Base-by-base conservation (phyloP, 2,888 invertebrate genomes). In the Caenorhabditis angaria region DNA sequence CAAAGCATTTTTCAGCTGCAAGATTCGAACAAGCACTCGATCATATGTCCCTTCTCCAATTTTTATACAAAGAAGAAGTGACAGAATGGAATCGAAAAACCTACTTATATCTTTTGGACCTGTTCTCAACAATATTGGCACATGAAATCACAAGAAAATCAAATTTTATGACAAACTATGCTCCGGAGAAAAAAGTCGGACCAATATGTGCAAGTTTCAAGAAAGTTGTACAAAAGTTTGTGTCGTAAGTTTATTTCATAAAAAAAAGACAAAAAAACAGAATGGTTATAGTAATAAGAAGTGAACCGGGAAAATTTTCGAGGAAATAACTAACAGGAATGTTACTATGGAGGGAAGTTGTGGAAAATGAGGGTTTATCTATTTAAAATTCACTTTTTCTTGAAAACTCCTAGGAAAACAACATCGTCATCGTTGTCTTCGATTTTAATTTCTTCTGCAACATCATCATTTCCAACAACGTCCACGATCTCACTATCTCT, bases 81-180 rank as follows among this genome's bases (percentile, higher is more conserved):
- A 57, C 56, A 25, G 74, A 77, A 54, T 77, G 74, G 74, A 69
- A 55, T 28, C 47, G 69, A 8, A 74, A 71, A 55, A 71, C 71
- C 0, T 77, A 62, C 56, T 48, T 74, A 1, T 67, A 70, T 28
- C 20, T 77, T 0, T 59, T 74, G n/a, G 77, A 77, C 27, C 20
- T 77, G 14, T 77, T 71, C 28, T 74, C 69, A 1, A 77, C 77
- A 0, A 66, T 77, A 24, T 28, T 77, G 4, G 77, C 77, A 0
- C 68, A 71, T 59, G 69, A 77, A 55, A 69, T 77, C 1, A 69
- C 77, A 22, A 62, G 68, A 32, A 73, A 73, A 63, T 73, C 72
- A 14, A 68, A 65, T 10, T 68, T 56, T 28, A 65, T 73, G 68
- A 73, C 68, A 10, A 65, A 65, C 20, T 68, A 68, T 27, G 27